Base-by-base conservation (phyloP, 2,888 invertebrate species). In the Agrotis clavis region DNA sequence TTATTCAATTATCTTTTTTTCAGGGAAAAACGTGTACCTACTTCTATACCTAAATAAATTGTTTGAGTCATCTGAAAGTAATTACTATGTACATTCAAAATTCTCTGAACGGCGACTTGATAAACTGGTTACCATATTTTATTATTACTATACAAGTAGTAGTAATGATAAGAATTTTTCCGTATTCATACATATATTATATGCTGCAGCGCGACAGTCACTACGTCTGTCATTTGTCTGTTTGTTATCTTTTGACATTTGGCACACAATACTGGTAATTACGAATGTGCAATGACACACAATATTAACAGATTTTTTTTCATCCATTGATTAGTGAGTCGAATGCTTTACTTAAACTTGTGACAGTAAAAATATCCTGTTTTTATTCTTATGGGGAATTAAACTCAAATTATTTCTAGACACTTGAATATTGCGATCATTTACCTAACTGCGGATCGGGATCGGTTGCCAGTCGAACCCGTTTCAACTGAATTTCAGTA, bases 31-130 rank as follows among this genome's bases (percentile, higher is more conserved):
- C 14, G 18, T 45, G 18, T 13, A 41, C 7, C 35, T 51, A n/a
- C n/a, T n/a, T n/a, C n/a, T n/a, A 7, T 56, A 45, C 47, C 4
- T 51, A 14, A n/a, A 56, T 65, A 47, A 30, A 25, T n/a, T 14
- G 56, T 50, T 47, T 63, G 71, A 76, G 56, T 76, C 65, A 76
- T 59, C 56, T 21, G 30, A 45, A 77, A 66, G 48, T 35, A 53
- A 62, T 53, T 61, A 35, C 18, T 30, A 16, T 21, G 14, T 41
- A 35, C 18, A 19, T 35, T 19, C 18, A 3, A 19, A 35, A 18
- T 53, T 63, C 47, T 21, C 14, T 6, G 45, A 47, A 54, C 25
- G 19, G 53, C 35, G 68, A 47, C 47, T 19, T 21, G 9, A 4
- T 18, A 54, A 54, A 35, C n/a, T 48, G 2, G 19, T 53, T 35